Percentiles rank a stretch among this genome's conserved stretches.
These are phyloP conservation scores for Sclerodermus sp. DNA, from an alignment of 2,888 invertebrate genomes.

Conservation along the genomic window DNA sequence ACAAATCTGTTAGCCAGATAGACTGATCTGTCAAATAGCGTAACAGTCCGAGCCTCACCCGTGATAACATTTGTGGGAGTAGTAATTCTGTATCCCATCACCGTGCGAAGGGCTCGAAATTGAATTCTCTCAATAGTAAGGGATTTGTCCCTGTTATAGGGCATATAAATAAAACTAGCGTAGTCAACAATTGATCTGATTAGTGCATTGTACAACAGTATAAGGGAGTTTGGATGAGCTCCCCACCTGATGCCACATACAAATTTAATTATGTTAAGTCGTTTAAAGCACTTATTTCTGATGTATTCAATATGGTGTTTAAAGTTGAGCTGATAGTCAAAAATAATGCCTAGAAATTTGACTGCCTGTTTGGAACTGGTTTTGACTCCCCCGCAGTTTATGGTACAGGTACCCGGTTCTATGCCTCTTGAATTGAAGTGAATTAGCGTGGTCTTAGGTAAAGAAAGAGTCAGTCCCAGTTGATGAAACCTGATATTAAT, in stretches of 20 bases:
- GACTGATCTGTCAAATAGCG: too few relatives aligned
- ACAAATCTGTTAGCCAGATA: too few relatives aligned
- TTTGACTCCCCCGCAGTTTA: too few relatives aligned
- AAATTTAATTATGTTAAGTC: slow-evolving; percentile 12
- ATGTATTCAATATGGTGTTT: background rate
- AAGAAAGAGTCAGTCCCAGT: too few relatives aligned
- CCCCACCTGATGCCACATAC: background rate
- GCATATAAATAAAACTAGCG: background rate
- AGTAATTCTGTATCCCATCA: too few relatives aligned
- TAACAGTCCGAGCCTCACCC: too few relatives aligned
- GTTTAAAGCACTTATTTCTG: background rate
- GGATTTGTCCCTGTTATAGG: background rate
- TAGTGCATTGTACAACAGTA: background rate
- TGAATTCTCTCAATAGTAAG: background rate
- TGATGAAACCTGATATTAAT: too few relatives aligned
- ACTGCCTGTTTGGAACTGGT: too few relatives aligned
- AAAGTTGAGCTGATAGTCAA: background rate
- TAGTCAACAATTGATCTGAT: background rate
- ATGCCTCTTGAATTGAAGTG: too few relatives aligned
- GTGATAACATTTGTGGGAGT: too few relatives aligned
- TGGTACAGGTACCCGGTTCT: too few relatives aligned
- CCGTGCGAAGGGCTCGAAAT: background rate
- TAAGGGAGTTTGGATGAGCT: background rate
- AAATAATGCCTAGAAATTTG: background rate
- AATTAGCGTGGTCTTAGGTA: too few relatives aligned